Base-by-base conservation (phyloP, 2,888 invertebrate species). In the Papilio protenor region DNA sequence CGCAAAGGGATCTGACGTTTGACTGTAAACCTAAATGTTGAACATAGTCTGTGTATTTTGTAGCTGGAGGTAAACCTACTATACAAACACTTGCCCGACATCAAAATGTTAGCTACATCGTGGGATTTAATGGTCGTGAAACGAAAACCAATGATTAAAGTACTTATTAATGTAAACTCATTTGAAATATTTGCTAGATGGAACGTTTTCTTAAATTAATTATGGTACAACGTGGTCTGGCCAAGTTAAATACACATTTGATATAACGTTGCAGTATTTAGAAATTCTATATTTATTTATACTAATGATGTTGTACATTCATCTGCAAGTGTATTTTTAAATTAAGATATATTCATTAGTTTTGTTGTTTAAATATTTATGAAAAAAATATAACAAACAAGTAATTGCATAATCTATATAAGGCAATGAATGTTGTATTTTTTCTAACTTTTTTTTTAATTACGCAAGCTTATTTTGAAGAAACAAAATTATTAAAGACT, bases 61-160 rank as follows among this genome's bases (percentile, higher is more conserved):
- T 45, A 12, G 12, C 12, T 59, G 6, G 21, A 16, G 23, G 0
- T 45, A 49, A 27, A 23, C 3, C 66, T 45, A 74, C 21, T 18
- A 10, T 33, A n/a, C 55, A 52, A 52, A 33, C 49, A 27, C 21
- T 72, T 57, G 12, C 12, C 3, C 27, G 57, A n/a, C 1, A 74
- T 74, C n/a, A 49, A 61, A 21, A 59, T 33, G 33, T 64, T 66
- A 66, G 21, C 66, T 55, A 5, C 14, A 47, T 49, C 10, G 27
- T 27, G 33, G 71, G 49, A 76, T 61, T n/a, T 16, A 70, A 71
- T 27, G 49, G 33, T 71, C 71, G n/a, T 59, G 47, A 12, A 59
- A 16, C 33, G 33, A 18, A 18, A 18, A n/a, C 40, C n/a, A 66
- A 66, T 66, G n/a, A 40, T n/a, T 61, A 33, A 61, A 33, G 16